Evolutionary conservation across 2,888 invertebrate genomes (phyloP).

Genomic region (Pterostichus madidus): DNA sequence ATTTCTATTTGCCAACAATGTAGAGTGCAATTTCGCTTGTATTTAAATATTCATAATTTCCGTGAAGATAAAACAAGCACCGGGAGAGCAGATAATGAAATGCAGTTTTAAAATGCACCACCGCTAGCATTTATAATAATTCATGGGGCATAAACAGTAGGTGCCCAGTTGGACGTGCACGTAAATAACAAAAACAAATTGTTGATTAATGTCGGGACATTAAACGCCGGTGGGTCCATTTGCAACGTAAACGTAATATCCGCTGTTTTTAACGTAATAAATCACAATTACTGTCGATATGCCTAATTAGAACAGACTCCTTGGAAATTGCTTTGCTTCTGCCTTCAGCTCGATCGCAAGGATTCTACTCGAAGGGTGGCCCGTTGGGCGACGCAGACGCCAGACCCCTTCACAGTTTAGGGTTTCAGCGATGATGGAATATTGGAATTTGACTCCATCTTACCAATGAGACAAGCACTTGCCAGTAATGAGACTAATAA

Average conservation of each 20-base stretch:
- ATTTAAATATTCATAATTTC: slow-evolving; percentile 49
- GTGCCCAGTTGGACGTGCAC: slow-evolving; percentile 56
- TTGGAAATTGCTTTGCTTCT: slow-evolving; percentile 59
- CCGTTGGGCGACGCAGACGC: not conserved
- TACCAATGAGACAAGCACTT: not conserved
- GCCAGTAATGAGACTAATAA: not conserved
- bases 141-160: slow-evolving; percentile 63
- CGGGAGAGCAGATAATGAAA: slow-evolving; percentile 55
- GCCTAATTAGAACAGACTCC: slow-evolving; percentile 63
- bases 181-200: slow-evolving; percentile 64
- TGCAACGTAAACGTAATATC: slow-evolving; percentile 63
- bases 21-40: not conserved
- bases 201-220: slow-evolving; percentile 59
- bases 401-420: not conserved
- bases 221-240: slow-evolving; percentile 63
- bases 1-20: not conserved
- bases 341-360: not conserved
- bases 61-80: slow-evolving; percentile 20
- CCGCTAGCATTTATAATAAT: slow-evolving; percentile 57
- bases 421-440: not conserved
- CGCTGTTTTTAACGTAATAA: slow-evolving; percentile 62
- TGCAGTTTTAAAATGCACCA: slow-evolving; percentile 52
- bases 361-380: slow-evolving; percentile 2
- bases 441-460: not conserved
- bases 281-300: slow-evolving; percentile 66